These are phyloP conservation scores for Conger conger DNA, from an alignment of 2,113 vertebrate species.

Conservation along the genomic window DNA sequence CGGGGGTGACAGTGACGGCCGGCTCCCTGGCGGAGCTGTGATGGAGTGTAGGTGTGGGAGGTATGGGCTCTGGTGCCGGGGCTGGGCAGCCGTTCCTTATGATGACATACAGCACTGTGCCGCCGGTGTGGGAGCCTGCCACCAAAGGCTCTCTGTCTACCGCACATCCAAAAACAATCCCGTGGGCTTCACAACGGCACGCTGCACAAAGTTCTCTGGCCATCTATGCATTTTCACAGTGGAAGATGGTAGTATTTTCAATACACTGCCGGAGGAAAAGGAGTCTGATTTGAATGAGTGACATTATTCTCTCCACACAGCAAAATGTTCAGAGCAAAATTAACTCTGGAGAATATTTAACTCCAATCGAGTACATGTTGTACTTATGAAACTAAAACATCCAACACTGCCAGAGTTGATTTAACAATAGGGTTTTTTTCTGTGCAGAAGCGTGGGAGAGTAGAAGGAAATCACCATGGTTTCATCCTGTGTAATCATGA, in stretches of 20 bases:
- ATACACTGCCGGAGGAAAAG: background rate
- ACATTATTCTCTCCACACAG: background rate
- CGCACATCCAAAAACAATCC: background rate
- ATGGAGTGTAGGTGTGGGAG: background rate
- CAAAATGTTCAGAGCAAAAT: too few relatives aligned
- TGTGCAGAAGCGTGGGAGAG: background rate
- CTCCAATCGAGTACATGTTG: too few relatives aligned
- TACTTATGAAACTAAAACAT: too few relatives aligned
- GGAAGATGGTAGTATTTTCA: background rate
- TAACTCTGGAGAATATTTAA: too few relatives aligned
- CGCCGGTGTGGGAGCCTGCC: background rate
- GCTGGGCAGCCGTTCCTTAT: background rate
- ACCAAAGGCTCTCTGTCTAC: background rate
- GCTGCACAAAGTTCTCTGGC: background rate
- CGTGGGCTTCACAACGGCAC: background rate
- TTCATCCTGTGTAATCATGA: background rate
- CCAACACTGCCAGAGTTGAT: background rate
- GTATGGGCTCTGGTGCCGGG: background rate
- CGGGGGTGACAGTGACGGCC: background rate
- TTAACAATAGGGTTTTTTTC: background rate
- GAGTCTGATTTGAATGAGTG: background rate
- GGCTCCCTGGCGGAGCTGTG: background rate
- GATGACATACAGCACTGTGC: background rate
- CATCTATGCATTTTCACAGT: background rate
- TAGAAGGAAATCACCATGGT: background rate